Percentiles rank a stretch among this genome's conserved stretches.
Evolutionary conservation across 2,797 vertebrate genomes (phyloP).

Genomic region (Scolopax bukidnonensis): DNA sequence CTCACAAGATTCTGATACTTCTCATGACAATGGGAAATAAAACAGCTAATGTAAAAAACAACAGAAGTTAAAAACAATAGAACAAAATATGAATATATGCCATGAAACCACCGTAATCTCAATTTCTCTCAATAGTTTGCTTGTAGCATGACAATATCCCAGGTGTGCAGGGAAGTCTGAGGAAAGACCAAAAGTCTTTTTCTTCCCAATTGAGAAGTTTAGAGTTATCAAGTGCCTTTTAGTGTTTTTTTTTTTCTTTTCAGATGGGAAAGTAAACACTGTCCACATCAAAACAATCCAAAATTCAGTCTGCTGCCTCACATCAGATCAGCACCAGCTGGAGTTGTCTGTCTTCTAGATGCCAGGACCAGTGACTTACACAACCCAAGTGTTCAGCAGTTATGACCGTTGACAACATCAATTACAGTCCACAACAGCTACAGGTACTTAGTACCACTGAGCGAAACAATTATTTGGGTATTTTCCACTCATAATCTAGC

Average conservation of each 20-base stretch:
- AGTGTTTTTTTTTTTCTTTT: not conserved
- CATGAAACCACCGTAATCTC: not conserved
- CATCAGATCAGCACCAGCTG: not conserved
- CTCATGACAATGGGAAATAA: not conserved
- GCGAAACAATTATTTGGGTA: not conserved
- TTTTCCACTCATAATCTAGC: not conserved
- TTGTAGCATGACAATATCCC: not conserved
- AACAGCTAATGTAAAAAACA: not conserved
- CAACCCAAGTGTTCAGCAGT: not conserved
- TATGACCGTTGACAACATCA: not conserved
- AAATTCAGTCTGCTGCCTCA: not conserved
- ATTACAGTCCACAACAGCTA: not conserved
- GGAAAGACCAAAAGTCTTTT: not conserved
- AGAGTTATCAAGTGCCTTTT: not conserved
- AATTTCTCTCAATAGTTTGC: not conserved
- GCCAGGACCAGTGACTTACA: not conserved
- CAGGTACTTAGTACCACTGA: not conserved
- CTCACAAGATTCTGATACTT: not conserved
- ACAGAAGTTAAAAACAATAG: not conserved
- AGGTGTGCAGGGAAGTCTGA: not conserved
- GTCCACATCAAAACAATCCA: not conserved
- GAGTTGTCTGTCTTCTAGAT: not conserved
- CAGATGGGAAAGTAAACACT: not conserved
- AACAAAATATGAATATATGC: not conserved
- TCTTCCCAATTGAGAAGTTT: not conserved